Conservation (phyloP, 2,797 vertebrate genomes). For the Lacerta agilis region DNA sequence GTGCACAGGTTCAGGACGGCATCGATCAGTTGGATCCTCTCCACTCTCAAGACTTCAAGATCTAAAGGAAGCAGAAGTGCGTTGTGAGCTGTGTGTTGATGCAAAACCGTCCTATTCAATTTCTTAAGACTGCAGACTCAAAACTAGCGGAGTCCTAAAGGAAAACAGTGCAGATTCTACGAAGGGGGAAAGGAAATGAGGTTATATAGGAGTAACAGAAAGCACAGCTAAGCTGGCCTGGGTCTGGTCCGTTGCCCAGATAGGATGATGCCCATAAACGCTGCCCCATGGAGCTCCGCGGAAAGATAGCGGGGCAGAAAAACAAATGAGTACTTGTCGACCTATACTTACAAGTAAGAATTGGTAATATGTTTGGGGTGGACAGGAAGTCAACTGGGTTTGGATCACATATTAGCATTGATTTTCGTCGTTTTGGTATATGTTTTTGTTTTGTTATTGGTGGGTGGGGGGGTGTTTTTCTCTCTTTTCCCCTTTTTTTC, state of each 20-base stretch:
- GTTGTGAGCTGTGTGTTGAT: slow-evolving; percentile 37
- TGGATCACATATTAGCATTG: no score
- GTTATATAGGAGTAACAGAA: not conserved
- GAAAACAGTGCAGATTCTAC: not conserved
- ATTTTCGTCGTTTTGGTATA: no score
- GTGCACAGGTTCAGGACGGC: slow-evolving; percentile 97
- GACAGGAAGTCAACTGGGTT: no score
- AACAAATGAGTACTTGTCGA: not conserved
- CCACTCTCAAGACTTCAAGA: slow-evolving; percentile 93
- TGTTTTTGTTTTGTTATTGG: no score
- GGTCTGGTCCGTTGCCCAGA: not conserved
- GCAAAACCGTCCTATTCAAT: not conserved
- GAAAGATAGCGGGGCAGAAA: not conserved
- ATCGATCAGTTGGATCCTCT: slow-evolving; percentile 95
- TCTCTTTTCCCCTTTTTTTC: no score
- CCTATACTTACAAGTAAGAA: no score
- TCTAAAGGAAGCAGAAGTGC: slow-evolving; percentile 78
- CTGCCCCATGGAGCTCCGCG: not conserved
- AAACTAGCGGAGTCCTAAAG: not conserved
- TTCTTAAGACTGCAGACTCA: no score
- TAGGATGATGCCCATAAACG: not conserved
- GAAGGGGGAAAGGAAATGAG: not conserved
- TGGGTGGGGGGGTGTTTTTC: no score
- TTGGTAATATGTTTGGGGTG: no score
- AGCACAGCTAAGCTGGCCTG: not conserved